Evolutionary conservation across 2,113 vertebrate genomes (phyloP).

Genomic region (Paramisgurnus dabryanus): DNA sequence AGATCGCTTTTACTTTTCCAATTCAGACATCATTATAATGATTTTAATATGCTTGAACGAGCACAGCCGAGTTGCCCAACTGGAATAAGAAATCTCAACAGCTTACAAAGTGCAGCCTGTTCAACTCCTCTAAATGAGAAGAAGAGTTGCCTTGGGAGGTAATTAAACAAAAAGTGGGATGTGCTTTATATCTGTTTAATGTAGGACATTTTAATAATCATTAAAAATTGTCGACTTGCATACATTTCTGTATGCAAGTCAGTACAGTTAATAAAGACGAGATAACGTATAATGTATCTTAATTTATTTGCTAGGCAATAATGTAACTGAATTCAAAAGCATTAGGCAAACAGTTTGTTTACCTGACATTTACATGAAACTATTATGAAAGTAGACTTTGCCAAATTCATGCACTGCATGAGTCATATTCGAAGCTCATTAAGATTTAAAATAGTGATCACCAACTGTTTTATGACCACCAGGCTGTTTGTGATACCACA

Average conservation of each 20-base stretch:
- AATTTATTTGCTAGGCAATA: too few relatives aligned
- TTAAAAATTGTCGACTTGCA: conserved; percentile 53
- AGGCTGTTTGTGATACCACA: not conserved
- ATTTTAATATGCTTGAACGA: conserved; percentile 1
- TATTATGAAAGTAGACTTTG: not conserved
- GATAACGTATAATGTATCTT: not conserved
- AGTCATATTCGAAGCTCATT: conserved; percentile 11
- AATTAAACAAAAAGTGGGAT: conserved; percentile 58
- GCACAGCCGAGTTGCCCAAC: not conserved
- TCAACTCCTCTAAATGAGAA: conserved; percentile 41
- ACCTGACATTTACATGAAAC: not conserved
- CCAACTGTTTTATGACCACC: not conserved
- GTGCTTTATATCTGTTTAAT: conserved; percentile 56
- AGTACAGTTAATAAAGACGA: not conserved
- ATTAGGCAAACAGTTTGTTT: not conserved
- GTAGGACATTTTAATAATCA: conserved; percentile 58
- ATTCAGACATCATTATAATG: conserved; percentile 1
- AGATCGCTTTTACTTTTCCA: not conserved
- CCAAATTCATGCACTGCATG: not conserved
- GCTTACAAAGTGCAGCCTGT: conserved; percentile 24
- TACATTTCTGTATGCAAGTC: conserved; percentile 25
- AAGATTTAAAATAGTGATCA: not conserved
- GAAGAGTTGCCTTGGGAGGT: conserved; percentile 48
- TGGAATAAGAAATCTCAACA: conserved; percentile 19
- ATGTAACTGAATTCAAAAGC: not conserved